Evolutionary conservation across 2,797 vertebrate species (phyloP).

Genomic region (Apogon hyalosoma): DNA sequence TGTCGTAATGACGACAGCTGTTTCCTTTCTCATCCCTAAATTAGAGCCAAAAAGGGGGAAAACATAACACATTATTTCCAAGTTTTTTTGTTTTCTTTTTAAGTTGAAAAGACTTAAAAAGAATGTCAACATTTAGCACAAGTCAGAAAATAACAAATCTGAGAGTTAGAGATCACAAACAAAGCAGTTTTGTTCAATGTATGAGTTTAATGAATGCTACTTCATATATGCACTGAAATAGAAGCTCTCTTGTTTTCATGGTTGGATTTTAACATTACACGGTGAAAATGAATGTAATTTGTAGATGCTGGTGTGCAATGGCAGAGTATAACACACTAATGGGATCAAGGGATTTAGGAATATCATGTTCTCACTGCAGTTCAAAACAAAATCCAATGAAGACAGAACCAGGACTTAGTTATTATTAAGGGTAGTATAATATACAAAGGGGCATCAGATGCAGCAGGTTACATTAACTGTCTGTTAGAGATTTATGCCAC

Average conservation of each 20-base stretch:
- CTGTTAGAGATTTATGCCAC: neutral
- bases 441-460: slow-evolving; percentile 14
- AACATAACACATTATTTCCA: no score
- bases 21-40: no score
- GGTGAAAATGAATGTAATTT: neutral
- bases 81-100: no score
- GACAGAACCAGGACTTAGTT: neutral
- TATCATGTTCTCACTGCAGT: slow-evolving; percentile 7
- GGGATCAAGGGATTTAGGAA: slow-evolving; percentile 6
- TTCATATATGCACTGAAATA: neutral
- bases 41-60: no score
- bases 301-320: neutral
- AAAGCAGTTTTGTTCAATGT: no score
- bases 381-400: slow-evolving; percentile 1
- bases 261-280: slow-evolving; percentile 2
- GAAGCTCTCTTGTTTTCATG: neutral
- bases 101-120: no score
- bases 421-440: slow-evolving; percentile 2
- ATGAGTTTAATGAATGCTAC: no score
- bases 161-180: no score
- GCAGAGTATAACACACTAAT: neutral
- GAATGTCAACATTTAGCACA: no score
- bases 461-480: slow-evolving; percentile 2
- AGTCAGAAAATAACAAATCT: no score
- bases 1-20: no score